Base-by-base conservation (phyloP, 2,797 vertebrate genomes). In the Gymnoscopelus microlampas region DNA sequence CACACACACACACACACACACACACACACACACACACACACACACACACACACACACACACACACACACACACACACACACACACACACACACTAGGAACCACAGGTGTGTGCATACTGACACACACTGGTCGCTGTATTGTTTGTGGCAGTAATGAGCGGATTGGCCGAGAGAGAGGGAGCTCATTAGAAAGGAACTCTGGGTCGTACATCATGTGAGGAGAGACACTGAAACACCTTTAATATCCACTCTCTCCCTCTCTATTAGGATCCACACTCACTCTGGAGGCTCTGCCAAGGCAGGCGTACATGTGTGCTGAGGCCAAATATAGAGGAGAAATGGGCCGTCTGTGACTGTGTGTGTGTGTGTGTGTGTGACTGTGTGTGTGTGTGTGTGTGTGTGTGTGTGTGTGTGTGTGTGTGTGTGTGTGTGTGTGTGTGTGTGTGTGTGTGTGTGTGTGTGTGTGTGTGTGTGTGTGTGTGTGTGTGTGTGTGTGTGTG, bases 401-500 rank as follows among this genome's bases (percentile, higher is more conserved):
- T 50, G 49, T 50, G 49, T 50, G 49, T 50, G 49, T 50, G 49
- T 50, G 49, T 50, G 49, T 50, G 49, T 50, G 49, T 50, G 49
- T 50, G 49, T 50, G 49, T 50, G 49, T 50, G 49, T 50, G 48
- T 49, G 48, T 49, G 48, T 49, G 48, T 49, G 48, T 49, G 48
- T 49, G 48, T 49, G 48, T 49, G 48, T 49, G 48, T 49, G 48
- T 49, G 48, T 49, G 48, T 49, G 48, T 49, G 48, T 49, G n/a
- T 49, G 39, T 63, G n/a, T 49, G 19, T 47, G 44, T 56, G 64
- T 57, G 35, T 51, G 53, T 13, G 23, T 69, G 39, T 57, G 32
- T 26, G 23, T 61, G 62, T 35, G 44, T 8, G 15, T 53, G 59
- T 63, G 50, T 58, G 66, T 60, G 47, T 53, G 55, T 53, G 53